Evolutionary conservation across 2,113 vertebrate genomes (phyloP), one percentile per base, ranked within the genome.

Genomic region (Gasterosteus nipponicus): DNA sequence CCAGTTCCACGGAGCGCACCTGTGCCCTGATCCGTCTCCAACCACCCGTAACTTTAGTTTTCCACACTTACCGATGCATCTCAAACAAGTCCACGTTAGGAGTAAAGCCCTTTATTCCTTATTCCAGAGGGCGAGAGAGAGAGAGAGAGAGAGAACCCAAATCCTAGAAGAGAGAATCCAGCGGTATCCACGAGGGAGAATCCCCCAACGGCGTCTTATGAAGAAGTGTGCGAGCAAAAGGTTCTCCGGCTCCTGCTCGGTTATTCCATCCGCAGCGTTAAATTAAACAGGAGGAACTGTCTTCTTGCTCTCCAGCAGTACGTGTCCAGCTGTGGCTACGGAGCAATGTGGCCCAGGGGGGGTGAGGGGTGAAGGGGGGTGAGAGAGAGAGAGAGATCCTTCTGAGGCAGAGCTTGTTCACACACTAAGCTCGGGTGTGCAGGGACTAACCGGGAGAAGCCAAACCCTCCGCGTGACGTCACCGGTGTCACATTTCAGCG

Each of bases 401-500:
- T 89, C 86, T 78, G 84, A 82, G 92, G 84, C 90, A 87, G 75
- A 73, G 91, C 90, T 89, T 82, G 88, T 92, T 92, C 90, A 90
- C 90, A 92, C 85, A 93, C 91, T 92, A 90, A 92, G 84, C 91
- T 83, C 69, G 42, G 80, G 77, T 73, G 82, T 53, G 79, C 77
- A 10, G 86, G 73, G 85, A 70, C 64, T 75, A 73, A 80, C 78
- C 42, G 86, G 76, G 84, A 86, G 80, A 93, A 90, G 93, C 86
- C 91, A 92, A 89, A 74, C 82, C 91, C 89, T 85, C 87, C 16
- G 0, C 57, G 90, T 93, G 93, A 93, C 92, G 93, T 94, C 94
- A 94, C 83, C 53, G 85, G 93, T 92, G 89, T 94, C 84, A 71
- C 41, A 80, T 93, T 92, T 93, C 93, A 89, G 35, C 44, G 73